These are phyloP conservation scores for Acheta domesticus DNA, from an alignment of 2,888 invertebrate genomes.

Conservation along the genomic window DNA sequence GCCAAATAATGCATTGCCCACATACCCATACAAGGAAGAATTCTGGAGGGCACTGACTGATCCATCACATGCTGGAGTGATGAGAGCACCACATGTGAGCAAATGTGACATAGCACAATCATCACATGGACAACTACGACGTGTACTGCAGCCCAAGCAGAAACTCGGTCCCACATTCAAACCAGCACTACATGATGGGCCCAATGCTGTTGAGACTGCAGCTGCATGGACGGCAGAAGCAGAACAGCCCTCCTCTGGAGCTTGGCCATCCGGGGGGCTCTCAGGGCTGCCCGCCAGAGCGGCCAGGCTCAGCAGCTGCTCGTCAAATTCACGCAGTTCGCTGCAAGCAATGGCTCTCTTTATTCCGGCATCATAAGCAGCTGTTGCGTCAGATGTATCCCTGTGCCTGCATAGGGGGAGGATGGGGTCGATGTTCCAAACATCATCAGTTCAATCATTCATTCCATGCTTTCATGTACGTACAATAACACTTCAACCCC, in stretches of 20 bases:
- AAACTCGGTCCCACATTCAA: not conserved
- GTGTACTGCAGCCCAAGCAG: slow-evolving; percentile 37
- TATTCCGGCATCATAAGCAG: slow-evolving; percentile 10
- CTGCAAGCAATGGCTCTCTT: slow-evolving; percentile 35
- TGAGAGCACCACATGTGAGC: slow-evolving; percentile 38
- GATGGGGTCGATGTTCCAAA: slow-evolving; percentile 18
- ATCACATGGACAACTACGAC: slow-evolving; percentile 39
- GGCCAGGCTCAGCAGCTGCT: slow-evolving; percentile 39
- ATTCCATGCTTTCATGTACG: not conserved
- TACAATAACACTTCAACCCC: slow-evolving; percentile 6
- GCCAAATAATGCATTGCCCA: no score
- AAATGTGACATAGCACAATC: slow-evolving; percentile 40
- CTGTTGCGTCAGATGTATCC: not conserved
- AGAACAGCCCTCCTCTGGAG: slow-evolving; percentile 5
- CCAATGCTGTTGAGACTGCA: not conserved
- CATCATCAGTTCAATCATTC: slow-evolving; percentile 18
- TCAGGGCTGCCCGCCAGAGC: slow-evolving; percentile 30
- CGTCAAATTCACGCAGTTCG: slow-evolving; percentile 40
- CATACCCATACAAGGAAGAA: not conserved
- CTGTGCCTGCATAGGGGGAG: slow-evolving; percentile 18
- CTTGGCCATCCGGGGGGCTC: slow-evolving; percentile 26
- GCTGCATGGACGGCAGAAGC: slow-evolving; percentile 25
- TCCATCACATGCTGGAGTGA: slow-evolving; percentile 31
- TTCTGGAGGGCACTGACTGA: not conserved
- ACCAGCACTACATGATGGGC: slow-evolving; percentile 19